Evolutionary conservation across 2,888 invertebrate species (phyloP), one percentile per base, ranked within the genome.

Genomic region (Limnephilus auricula): DNA sequence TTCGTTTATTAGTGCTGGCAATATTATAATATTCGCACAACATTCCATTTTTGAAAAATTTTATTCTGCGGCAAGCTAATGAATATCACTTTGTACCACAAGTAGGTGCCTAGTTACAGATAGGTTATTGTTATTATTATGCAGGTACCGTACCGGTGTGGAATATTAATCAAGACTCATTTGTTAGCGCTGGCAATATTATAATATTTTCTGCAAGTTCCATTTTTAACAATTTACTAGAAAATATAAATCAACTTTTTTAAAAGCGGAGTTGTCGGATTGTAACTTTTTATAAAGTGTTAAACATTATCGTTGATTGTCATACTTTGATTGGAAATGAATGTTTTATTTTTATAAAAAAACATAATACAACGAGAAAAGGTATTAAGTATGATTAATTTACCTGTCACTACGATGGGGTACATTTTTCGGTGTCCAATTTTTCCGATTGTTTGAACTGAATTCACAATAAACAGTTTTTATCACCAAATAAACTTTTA

Each of bases 381-480:
- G 18, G n/a, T n/a, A n/a, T n/a, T n/a, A 50, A 65, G 13, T 32
- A 6, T 30, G 15, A 80, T 6, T 85, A n/a, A 40, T n/a, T 78
- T 78, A 88, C 65, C 87, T 88, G 87, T 31, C 87, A 88, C 87
- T 25, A 88, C 87, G 31, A 88, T 88, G 13, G 87, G 87, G 34
- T 88, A 88, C 87, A 88, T 88, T 78, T 88, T 88, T 78, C 79
- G 87, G 78, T 78, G 31, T 34, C 65, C 87, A 88, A 88, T 88
- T 86, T 86, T 86, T 86, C 86, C 86, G 30, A 31, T 10, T 65
- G 78, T 18, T 25, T 34, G 25, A 79, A 34, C 32, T 85, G 31
- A 34, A 34, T 78, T 78, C 87, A 88, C 79, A n/a, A 79, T n/a
- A 37, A 40, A 78, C 83, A 83, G 32, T 82, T 32, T 82, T 82